These are phyloP conservation scores for Caenorhabditis sp. DNA, from an alignment of 2,888 invertebrate species.

Conservation along the genomic window DNA sequence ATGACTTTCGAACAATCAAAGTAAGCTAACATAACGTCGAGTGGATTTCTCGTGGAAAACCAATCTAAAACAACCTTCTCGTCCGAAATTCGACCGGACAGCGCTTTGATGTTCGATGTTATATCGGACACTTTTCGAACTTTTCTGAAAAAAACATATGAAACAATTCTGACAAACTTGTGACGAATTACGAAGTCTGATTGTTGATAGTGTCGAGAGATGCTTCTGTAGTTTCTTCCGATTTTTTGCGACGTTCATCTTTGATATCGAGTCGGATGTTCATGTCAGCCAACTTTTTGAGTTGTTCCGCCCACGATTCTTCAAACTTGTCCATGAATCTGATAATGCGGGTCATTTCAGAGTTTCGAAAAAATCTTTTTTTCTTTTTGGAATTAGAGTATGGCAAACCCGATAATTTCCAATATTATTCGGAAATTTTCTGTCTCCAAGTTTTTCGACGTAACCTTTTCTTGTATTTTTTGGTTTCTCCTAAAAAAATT, in stretches of 20 bases:
- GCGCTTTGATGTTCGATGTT: conserved; percentile 13
- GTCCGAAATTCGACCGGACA: conserved; percentile 26
- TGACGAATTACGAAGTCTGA: conserved; percentile 7
- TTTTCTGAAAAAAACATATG: conserved; percentile 4
- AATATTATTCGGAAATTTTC: too few species aligned
- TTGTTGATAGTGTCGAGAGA: conserved; percentile 26
- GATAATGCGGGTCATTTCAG: background rate
- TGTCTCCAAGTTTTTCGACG: too few species aligned
- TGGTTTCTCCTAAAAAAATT: too few species aligned
- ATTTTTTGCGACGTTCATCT: conserved; percentile 17
- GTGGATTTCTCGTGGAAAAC: conserved; percentile 47
- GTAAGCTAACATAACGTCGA: conserved; percentile 57
- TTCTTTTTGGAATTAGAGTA: too few species aligned
- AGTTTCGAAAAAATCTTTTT: background rate
- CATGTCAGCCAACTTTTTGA: conserved; percentile 59
- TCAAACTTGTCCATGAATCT: conserved; percentile 53
- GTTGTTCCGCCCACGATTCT: conserved; percentile 50
- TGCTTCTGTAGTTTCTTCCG: conserved; percentile 26
- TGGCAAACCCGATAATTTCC: too few species aligned
- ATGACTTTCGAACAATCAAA: conserved; percentile 25
- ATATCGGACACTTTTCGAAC: conserved; percentile 28
- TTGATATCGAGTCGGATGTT: conserved; percentile 57
- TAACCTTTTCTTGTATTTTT: too few species aligned
- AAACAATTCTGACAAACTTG: background rate
- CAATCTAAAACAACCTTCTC: conserved; percentile 31